Conservation (phyloP, 2,113 vertebrate species). For the Phylloscopus whistleri region DNA sequence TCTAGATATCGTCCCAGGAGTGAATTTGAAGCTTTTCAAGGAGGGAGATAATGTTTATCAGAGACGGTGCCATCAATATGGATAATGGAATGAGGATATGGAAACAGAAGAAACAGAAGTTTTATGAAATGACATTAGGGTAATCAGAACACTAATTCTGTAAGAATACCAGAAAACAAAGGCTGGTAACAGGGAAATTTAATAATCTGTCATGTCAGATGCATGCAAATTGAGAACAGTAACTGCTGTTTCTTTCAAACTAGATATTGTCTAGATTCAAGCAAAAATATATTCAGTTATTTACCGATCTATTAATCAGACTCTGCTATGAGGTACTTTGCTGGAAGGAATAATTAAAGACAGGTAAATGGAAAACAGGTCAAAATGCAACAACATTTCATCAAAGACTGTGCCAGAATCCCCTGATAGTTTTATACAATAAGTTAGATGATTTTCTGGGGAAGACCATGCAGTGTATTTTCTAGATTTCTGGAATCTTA, state of each 20-base stretch:
- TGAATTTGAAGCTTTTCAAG: not conserved
- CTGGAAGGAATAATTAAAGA: not conserved
- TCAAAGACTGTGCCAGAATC: not conserved
- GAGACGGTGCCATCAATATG: not conserved
- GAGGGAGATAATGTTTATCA: not conserved
- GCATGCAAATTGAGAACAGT: not conserved
- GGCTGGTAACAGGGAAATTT: not conserved
- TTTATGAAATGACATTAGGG: not conserved
- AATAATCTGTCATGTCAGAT: not conserved
- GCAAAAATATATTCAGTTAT: not conserved
- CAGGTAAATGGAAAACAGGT: not conserved
- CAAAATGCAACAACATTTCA: not conserved
- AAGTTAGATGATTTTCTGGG: not conserved
- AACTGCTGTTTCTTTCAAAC: not conserved
- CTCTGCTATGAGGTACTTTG: not conserved
- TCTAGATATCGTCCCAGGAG: not conserved
- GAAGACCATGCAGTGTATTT: not conserved
- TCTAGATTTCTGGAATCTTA: not conserved
- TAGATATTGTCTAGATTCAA: not conserved
- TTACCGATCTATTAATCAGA: not conserved
- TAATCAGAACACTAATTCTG: slow-evolving; percentile 5
- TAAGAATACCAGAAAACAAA: slow-evolving; percentile 26
- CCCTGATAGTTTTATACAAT: not conserved
- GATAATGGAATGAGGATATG: not conserved
- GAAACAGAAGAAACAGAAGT: not conserved